A percentile compares a stretch with the other conserved stretches of the same genome.
phyloP scores from a whole-genome alignment of 1,140 invertebrate genomes.

The Anthonomus grandis region DNA sequence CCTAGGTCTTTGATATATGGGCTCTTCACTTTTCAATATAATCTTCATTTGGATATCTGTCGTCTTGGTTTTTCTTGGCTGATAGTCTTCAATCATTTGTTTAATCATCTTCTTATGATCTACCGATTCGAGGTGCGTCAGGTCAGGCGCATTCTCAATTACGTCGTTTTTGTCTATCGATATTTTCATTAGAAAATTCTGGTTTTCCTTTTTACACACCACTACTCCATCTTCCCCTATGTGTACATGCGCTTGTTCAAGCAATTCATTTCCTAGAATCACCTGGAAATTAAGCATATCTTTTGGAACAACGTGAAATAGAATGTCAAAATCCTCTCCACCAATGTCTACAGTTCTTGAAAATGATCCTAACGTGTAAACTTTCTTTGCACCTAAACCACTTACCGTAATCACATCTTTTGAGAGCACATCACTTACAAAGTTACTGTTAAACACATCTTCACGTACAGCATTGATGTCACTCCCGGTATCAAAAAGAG shows the following conservation, averaged over 20 bases:
- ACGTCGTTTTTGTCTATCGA: not conserved
- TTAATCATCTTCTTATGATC: not conserved
- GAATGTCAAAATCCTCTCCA: not conserved
- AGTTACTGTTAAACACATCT: not conserved
- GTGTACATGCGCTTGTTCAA: not conserved
- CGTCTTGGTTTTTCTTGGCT: constrained; percentile 10
- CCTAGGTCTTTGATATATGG: constrained; percentile 39
- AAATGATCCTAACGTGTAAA: not conserved
- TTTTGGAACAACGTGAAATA: not conserved
- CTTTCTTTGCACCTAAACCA: not conserved
- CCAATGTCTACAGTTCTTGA: not conserved
- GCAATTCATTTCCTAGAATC: not conserved
- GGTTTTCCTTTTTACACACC: not conserved
- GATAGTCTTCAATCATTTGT: constrained; percentile 10
- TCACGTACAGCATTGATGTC: not conserved
- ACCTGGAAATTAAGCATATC: not conserved
- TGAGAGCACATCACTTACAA: not conserved
- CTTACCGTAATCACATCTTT: not conserved
- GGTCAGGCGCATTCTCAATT: not conserved
- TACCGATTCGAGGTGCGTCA: not conserved
- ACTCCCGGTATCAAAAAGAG: constrained; percentile 3
- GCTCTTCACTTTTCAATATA: constrained; percentile 24
- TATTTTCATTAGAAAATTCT: not conserved
- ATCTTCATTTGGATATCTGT: constrained; percentile 24
- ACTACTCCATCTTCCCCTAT: not conserved